These are phyloP conservation scores for Polymixis flavicincta DNA, from an alignment of 2,888 invertebrate genomes.

Conservation along the genomic window DNA sequence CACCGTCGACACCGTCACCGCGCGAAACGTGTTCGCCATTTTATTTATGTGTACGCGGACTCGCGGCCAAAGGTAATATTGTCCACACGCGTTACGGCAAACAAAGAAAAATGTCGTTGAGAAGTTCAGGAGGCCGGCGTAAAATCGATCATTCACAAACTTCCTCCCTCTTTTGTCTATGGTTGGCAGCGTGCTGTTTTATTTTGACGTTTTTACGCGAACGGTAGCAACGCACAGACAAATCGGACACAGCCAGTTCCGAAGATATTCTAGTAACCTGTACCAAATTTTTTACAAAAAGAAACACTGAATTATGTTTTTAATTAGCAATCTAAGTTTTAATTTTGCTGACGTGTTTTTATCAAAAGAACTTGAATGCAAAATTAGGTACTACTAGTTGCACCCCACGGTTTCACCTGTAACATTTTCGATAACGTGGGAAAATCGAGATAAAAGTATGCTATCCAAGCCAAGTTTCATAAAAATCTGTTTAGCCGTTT, in stretches of 20 bases:
- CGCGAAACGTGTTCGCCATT: slow-evolving; percentile 94
- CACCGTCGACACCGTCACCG: slow-evolving; percentile 93
- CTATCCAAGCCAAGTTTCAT: no score
- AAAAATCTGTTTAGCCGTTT: no score
- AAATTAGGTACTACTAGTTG: no score
- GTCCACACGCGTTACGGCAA: slow-evolving; percentile 86
- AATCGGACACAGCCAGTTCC: slow-evolving; percentile 22
- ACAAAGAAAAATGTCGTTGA: slow-evolving; percentile 90
- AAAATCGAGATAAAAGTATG: no score
- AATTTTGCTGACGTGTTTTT: no score
- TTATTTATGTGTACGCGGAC: slow-evolving; percentile 81
- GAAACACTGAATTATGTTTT: no score
- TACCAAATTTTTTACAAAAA: no score
- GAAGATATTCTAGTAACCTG: not conserved
- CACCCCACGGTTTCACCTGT: no score
- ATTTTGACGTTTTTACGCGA: slow-evolving; percentile 72
- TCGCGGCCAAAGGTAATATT: slow-evolving; percentile 79
- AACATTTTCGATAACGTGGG: no score
- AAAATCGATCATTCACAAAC: slow-evolving; percentile 91
- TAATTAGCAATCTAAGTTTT: no score
- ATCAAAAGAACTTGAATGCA: no score
- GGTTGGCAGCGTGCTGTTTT: slow-evolving; percentile 85
- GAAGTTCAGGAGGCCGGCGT: slow-evolving; percentile 87
- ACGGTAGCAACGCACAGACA: slow-evolving; percentile 27
- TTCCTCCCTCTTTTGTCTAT: slow-evolving; percentile 87